These are phyloP conservation scores for Montipora efflorescens DNA, from an alignment of 64 coral and sea anemone genomes.

Conservation along the genomic window DNA sequence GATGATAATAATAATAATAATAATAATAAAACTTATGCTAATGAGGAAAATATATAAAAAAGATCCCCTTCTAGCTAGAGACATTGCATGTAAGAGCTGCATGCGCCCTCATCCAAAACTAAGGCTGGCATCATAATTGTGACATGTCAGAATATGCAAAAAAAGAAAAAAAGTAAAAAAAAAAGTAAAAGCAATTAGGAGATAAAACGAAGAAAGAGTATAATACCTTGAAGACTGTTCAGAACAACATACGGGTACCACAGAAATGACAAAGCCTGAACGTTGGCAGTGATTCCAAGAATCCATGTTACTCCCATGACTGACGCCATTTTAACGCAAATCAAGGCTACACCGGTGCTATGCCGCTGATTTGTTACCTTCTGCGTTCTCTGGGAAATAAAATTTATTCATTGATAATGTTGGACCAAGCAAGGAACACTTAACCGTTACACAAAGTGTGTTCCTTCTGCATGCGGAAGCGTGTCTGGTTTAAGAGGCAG, in stretches of 20 bases:
- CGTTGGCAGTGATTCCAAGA: conserved; percentile 46
- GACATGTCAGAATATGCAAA: too few relatives aligned
- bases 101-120: too few relatives aligned
- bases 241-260: conserved; percentile 17
- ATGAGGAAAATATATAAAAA: too few relatives aligned
- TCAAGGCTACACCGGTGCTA: background rate
- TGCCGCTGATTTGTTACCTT: conserved; percentile 40
- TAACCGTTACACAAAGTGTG: background rate
- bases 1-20: too few relatives aligned
- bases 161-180: too few relatives aligned
- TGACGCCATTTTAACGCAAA: conserved; percentile 82
- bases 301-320: conserved; percentile 83
- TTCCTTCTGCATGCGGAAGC: too few relatives aligned
- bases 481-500: too few relatives aligned
- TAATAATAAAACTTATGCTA: too few relatives aligned
- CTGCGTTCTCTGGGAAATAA: conserved; percentile 29
- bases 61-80: too few relatives aligned
- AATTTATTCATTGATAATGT: too few relatives aligned
- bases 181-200: background rate
- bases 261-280: conserved; percentile 39
- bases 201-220: background rate
- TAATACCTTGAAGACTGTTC: background rate
- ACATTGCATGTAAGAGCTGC: too few relatives aligned
- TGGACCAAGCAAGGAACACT: background rate
- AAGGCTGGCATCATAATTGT: too few relatives aligned